Base-by-base conservation (phyloP, 2,888 invertebrate genomes). In the Zhuqinia jingwanae region DNA sequence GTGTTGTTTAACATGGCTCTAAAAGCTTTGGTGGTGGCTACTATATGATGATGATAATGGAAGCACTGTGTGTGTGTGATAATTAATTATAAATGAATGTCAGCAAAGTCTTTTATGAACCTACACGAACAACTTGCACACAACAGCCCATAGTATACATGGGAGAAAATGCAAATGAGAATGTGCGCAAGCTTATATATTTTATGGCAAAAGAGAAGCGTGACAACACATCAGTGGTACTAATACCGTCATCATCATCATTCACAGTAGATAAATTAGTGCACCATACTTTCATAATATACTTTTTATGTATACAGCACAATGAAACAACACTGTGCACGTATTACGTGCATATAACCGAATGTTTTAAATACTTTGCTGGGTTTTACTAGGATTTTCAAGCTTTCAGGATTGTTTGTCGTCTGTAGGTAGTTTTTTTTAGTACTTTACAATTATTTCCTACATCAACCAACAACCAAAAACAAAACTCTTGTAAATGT, bases 31-130 rank as follows among this genome's bases (percentile, higher is more conserved):
- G 30, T 17, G 15, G 65, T 17, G 65, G 68, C 42, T 20, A 45
- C n/a, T 47, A 36, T 8, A 36, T 65, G 5, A 0, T 36, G 20
- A 20, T 45, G 47, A 47, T 68, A 68, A 68, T 68, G 47, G 25
- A 20, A 70, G 70, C 27, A 45, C 58, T 17, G 25, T 60, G 58
- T 70, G 36, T 20, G 30, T 53, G 47, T 58, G 58, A 47, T 58
- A 81, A 81, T 80, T 80, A 81, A 81, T 81, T 81, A 60, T 58
- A 68, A 80, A 60, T 81, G 73, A 73, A 73, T 73, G 70, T 42
- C 56, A 73, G 81, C 58, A 73, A 73, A 45, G 30, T 30, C 30
- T 47, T 53, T 68, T 65, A 80, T 53, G 80, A 56, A 22, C n/a
- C 13, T 22, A 42, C 68, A 68, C 53, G 45, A 45, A 45, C 30